A percentile compares a stretch with the other conserved stretches of the same genome.
These are phyloP conservation scores for Apotomis turbidana DNA, from an alignment of 2,888 invertebrate genomes.

Conservation along the genomic window DNA sequence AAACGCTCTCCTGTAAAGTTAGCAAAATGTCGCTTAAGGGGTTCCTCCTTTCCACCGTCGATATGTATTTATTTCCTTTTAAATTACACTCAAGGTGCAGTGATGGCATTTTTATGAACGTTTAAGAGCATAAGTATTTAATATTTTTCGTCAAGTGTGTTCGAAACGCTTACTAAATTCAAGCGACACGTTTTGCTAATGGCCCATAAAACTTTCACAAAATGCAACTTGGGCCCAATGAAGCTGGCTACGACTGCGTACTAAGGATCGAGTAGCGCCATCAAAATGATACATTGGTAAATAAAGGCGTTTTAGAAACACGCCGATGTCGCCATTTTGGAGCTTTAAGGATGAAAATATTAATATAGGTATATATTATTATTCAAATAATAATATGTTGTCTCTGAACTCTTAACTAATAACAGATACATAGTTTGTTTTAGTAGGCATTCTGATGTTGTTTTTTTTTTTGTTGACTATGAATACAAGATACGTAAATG, in stretches of 20 bases:
- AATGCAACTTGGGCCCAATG: slow-evolving; percentile 49
- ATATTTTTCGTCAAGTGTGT: slow-evolving; percentile 30
- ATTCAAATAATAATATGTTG: background rate
- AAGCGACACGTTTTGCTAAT: slow-evolving; percentile 48
- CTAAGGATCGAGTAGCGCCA: slow-evolving; percentile 42
- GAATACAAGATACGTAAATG: no score
- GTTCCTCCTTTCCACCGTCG: no score
- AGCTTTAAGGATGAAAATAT: slow-evolving; percentile 12
- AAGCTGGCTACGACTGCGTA: slow-evolving; percentile 46
- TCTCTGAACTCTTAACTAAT: no score
- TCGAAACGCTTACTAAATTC: slow-evolving; percentile 44
- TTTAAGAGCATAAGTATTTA: background rate
- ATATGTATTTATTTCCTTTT: no score
- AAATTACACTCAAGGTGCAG: no score
- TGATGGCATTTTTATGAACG: background rate
- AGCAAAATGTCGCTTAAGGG: no score
- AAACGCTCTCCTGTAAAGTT: no score
- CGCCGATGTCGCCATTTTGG: slow-evolving; percentile 8
- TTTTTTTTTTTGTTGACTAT: no score
- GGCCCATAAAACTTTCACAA: slow-evolving; percentile 50
- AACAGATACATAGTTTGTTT: no score
- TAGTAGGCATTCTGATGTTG: no score
- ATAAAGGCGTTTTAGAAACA: slow-evolving; percentile 39
- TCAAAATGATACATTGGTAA: slow-evolving; percentile 43
- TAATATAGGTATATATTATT: background rate